These are phyloP conservation scores for Florisuga fusca DNA, from an alignment of 2,797 vertebrate genomes.

Conservation along the genomic window DNA sequence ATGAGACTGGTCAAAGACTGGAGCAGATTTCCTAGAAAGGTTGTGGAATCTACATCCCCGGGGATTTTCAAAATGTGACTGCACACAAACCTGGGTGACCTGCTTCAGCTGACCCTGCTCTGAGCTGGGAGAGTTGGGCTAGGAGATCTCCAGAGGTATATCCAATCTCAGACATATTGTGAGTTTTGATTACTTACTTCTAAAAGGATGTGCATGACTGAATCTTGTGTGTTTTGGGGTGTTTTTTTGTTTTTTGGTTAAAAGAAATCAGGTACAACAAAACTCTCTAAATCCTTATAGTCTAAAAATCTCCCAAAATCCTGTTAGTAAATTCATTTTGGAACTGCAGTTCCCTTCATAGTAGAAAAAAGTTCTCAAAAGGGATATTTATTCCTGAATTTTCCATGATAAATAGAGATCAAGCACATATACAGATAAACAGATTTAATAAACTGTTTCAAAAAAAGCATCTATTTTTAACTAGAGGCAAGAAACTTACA, in stretches of 20 bases:
- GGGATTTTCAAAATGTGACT: background rate
- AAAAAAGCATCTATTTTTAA: background rate
- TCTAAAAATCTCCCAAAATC: background rate
- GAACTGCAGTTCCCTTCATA: constrained; percentile 45
- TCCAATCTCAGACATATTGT: background rate
- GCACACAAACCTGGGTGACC: background rate
- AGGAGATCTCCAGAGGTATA: background rate
- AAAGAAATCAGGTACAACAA: constrained; percentile 35
- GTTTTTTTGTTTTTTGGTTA: background rate
- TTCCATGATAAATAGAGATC: constrained; percentile 52
- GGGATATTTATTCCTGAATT: constrained; percentile 42
- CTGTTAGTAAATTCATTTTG: constrained; percentile 56
- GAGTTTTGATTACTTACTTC: constrained; percentile 10
- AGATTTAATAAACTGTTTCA: background rate
- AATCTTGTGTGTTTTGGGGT: background rate
- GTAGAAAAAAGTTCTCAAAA: constrained; percentile 16
- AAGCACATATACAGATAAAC: constrained; percentile 59
- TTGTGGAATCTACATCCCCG: background rate
- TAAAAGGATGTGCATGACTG: constrained; percentile 9
- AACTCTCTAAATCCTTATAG: background rate
- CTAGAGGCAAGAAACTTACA: background rate
- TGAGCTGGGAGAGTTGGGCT: background rate
- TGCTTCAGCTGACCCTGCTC: background rate
- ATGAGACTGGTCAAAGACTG: background rate
- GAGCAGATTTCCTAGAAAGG: background rate